These are phyloP conservation scores for Rhopalosiphum nymphaeae DNA, from an alignment of 2,888 invertebrate genomes.

Conservation along the genomic window DNA sequence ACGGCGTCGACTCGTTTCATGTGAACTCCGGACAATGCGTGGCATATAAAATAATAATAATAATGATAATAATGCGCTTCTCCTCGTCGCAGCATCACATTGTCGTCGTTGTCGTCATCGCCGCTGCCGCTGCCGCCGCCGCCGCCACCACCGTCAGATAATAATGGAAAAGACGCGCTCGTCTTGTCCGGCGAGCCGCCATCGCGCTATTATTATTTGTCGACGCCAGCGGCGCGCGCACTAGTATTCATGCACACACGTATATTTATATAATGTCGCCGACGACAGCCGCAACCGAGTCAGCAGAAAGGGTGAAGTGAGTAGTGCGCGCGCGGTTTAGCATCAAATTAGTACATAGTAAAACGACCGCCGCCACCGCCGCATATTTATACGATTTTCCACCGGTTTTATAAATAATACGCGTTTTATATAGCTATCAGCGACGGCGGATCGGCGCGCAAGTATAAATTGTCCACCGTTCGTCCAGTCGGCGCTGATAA, in stretches of 20 bases:
- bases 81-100: neutral
- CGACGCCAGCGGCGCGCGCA: constrained; percentile 23
- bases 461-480: neutral
- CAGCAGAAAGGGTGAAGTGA: neutral
- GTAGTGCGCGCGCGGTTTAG: neutral
- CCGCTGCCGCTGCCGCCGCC: neutral
- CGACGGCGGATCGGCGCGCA: constrained; percentile 28
- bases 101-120: neutral
- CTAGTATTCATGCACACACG: neutral
- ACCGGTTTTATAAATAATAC: constrained; percentile 19
- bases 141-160: neutral
- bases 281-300: neutral
- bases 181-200: constrained; percentile 4
- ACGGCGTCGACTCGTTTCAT: constrained; percentile 13
- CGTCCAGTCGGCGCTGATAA: neutral
- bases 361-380: constrained; percentile 16
- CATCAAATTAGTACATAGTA: constrained; percentile 27
- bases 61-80: neutral
- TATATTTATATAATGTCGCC: neutral
- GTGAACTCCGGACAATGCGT: constrained; percentile 41
- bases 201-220: constrained; percentile 19
- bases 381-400: neutral
- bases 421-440: constrained; percentile 17
- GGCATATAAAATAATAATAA: constrained; percentile 14
- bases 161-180: constrained; percentile 21